Conservation (phyloP, 2,797 vertebrate species). For the Cheirogaleus major region DNA sequence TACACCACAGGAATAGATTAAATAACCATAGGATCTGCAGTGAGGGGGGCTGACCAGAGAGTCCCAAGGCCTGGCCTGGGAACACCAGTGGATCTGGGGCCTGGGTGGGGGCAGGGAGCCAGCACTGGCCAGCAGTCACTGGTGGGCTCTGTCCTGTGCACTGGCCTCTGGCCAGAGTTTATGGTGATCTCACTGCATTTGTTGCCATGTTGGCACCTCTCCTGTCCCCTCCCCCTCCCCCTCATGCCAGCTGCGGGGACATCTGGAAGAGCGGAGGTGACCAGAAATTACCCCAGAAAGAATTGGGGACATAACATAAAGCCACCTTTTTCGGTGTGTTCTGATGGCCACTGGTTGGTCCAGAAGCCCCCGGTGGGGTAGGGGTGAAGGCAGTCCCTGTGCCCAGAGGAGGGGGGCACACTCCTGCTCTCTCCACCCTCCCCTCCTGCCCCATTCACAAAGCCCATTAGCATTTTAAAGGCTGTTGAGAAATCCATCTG, state of each 20-base stretch:
- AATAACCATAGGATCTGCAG: neutral
- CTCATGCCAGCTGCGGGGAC: neutral
- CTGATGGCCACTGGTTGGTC: neutral
- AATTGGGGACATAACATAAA: neutral
- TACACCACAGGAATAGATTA: neutral
- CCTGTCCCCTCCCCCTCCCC: neutral
- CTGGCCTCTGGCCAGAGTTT: neutral
- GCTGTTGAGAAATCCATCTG: slow-evolving; percentile 52
- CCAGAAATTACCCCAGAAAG: neutral
- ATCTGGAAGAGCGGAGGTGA: neutral
- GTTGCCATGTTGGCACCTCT: neutral
- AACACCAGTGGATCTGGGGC: neutral
- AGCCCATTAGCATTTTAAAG: slow-evolving; percentile 74
- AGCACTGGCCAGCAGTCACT: neutral
- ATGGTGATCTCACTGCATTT: neutral
- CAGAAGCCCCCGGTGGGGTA: neutral
- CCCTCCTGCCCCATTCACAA: slow-evolving; percentile 51
- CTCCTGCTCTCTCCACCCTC: neutral
- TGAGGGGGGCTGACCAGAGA: neutral
- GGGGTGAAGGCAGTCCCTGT: neutral
- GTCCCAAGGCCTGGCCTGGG: neutral
- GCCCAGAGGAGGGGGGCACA: neutral
- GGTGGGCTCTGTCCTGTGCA: neutral
- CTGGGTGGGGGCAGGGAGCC: neutral
- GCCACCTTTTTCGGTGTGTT: neutral